Evolutionary conservation across 2,888 invertebrate species (phyloP).

Genomic region (Tuberolachnus salignus): DNA sequence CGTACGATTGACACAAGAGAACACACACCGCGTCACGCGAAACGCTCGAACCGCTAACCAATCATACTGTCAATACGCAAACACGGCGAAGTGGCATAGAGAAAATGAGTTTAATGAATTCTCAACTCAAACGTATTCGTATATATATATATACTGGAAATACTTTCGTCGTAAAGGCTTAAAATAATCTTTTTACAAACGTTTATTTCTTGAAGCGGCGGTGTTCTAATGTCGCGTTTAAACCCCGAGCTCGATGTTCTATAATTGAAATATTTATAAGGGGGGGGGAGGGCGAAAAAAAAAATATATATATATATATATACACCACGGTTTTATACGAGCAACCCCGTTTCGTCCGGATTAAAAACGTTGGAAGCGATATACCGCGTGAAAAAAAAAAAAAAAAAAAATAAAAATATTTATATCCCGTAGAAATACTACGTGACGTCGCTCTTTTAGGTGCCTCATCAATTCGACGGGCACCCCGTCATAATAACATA

Average conservation of each 20-base stretch:
- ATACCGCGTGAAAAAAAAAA: neutral
- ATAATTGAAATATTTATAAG: neutral
- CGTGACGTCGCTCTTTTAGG: no score
- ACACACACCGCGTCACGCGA: constrained; percentile 20
- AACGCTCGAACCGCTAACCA: constrained; percentile 20
- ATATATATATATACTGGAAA: neutral
- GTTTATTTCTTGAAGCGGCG: neutral
- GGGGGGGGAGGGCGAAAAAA: no score
- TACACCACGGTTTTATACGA: no score
- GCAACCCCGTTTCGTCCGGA: no score
- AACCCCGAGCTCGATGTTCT: neutral
- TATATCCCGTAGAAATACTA: neutral
- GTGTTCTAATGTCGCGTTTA: constrained; percentile 4
- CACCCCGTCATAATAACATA: neutral
- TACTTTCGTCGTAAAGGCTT: constrained; percentile 21
- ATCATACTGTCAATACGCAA: constrained; percentile 13
- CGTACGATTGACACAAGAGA: constrained; percentile 37
- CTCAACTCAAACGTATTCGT: neutral
- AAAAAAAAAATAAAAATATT: no score
- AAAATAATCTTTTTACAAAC: constrained; percentile 21
- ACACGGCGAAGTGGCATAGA: neutral
- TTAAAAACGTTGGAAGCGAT: no score
- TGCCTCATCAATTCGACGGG: neutral
- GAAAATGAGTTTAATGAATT: constrained; percentile 38
- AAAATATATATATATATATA: no score